Percentiles rank a stretch among this genome's conserved stretches.
Evolutionary conservation across 1,140 invertebrate genomes (phyloP).

Genomic region (Steinernema feltiae): DNA sequence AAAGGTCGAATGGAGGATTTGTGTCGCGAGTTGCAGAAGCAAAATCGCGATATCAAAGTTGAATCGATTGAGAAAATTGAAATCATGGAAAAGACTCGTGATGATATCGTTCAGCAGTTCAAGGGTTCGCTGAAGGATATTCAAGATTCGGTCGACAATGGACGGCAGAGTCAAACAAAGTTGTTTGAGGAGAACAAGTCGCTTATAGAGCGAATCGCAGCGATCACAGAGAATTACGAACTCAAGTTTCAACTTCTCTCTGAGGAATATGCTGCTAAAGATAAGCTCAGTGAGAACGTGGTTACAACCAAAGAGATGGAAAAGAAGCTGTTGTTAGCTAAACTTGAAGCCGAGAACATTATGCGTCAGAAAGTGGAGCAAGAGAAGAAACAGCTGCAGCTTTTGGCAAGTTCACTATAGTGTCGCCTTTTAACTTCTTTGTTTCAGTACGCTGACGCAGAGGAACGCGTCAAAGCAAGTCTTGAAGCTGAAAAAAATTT

Average conservation of each 20-base stretch:
- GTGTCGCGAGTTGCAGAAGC: background rate
- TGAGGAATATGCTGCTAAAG: background rate
- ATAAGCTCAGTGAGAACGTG: background rate
- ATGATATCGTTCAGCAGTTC: background rate
- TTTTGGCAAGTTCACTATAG: background rate
- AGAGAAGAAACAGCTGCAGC: background rate
- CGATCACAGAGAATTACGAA: background rate
- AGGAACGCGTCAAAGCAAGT: background rate
- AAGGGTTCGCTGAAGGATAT: background rate
- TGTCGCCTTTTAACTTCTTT: background rate
- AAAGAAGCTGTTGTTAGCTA: background rate
- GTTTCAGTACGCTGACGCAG: background rate
- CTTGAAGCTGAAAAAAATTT: background rate
- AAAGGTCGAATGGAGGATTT: background rate
- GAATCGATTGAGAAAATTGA: background rate
- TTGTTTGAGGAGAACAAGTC: background rate
- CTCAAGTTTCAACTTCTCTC: background rate
- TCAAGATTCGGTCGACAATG: background rate
- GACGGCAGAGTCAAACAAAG: background rate
- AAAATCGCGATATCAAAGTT: background rate
- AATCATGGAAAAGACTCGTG: background rate
- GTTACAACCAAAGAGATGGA: background rate
- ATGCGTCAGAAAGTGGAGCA: background rate
- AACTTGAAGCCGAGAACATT: background rate
- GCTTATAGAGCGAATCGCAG: background rate